These are phyloP conservation scores for Himalopsyche tibetana DNA, from an alignment of 2,888 invertebrate genomes.

Conservation along the genomic window DNA sequence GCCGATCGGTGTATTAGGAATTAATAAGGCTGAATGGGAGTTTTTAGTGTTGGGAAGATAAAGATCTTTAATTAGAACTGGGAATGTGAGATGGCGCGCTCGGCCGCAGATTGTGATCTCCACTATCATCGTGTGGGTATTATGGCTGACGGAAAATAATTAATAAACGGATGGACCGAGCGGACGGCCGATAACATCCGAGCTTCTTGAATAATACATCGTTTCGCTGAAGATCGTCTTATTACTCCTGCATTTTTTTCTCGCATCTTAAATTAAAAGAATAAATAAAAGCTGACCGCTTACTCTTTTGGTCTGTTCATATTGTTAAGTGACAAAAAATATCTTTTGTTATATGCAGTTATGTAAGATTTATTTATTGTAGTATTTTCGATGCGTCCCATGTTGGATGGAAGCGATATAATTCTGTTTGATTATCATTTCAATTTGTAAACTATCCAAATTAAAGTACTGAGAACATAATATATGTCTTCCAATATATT, in stretches of 20 bases:
- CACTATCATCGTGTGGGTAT: constrained; percentile 63
- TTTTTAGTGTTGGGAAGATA: constrained; percentile 68
- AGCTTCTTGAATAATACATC: constrained; percentile 52
- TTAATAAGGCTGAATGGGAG: constrained; percentile 71
- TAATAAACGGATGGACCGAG: constrained; percentile 53
- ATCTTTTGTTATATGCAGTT: not conserved
- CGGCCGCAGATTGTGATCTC: constrained; percentile 51
- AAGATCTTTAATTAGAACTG: constrained; percentile 65
- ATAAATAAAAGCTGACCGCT: not conserved
- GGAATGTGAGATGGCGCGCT: constrained; percentile 63
- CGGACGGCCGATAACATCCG: constrained; percentile 41
- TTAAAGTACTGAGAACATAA: too few species aligned
- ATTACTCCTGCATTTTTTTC: constrained; percentile 36
- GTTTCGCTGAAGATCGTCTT: constrained; percentile 36
- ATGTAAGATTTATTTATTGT: too few species aligned
- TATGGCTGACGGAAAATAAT: constrained; percentile 59
- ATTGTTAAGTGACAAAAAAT: not conserved
- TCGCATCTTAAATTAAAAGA: not conserved
- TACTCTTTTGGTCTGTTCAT: not conserved
- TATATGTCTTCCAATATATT: too few species aligned
- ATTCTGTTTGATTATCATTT: too few species aligned
- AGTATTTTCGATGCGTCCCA: too few species aligned
- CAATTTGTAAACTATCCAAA: too few species aligned
- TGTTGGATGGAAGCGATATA: too few species aligned
- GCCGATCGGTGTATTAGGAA: constrained; percentile 69